Conservation (phyloP, 2,113 vertebrate genomes). For the Hucho hucho region DNA sequence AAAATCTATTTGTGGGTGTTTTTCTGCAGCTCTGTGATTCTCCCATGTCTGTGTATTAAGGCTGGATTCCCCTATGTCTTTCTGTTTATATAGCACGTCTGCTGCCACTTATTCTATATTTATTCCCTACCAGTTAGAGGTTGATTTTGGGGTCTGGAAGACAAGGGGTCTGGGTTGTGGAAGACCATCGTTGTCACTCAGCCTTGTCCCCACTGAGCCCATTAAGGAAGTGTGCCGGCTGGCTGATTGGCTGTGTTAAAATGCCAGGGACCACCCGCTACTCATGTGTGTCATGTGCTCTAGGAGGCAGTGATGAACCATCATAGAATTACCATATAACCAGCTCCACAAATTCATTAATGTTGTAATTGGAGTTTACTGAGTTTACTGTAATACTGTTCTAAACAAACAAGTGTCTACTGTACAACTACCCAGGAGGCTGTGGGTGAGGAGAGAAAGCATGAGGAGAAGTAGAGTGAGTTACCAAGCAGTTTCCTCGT, state of each 20-base stretch:
- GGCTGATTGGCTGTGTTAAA: conserved; percentile 42
- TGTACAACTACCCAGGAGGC: not conserved
- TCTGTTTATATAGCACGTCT: conserved; percentile 28
- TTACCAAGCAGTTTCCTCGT: not conserved
- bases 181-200: conserved; percentile 5
- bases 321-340: not conserved
- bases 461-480: not conserved
- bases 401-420: not conserved
- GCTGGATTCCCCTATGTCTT: not conserved
- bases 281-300: not conserved
- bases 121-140: conserved; percentile 64
- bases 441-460: not conserved
- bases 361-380: not conserved
- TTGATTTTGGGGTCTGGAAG: conserved; percentile 43
- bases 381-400: not conserved
- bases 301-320: not conserved
- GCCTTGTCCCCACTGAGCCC: conserved; percentile 58
- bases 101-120: conserved; percentile 63
- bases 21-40: not conserved
- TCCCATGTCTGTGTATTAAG: conserved; percentile 10
- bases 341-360: not conserved
- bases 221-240: conserved; percentile 51
- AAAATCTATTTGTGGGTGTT: no score
- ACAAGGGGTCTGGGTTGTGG: not conserved
- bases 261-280: not conserved